Evolutionary conservation across 2,888 invertebrate genomes (phyloP).

Genomic region (Hydroisotoma schaefferi): DNA sequence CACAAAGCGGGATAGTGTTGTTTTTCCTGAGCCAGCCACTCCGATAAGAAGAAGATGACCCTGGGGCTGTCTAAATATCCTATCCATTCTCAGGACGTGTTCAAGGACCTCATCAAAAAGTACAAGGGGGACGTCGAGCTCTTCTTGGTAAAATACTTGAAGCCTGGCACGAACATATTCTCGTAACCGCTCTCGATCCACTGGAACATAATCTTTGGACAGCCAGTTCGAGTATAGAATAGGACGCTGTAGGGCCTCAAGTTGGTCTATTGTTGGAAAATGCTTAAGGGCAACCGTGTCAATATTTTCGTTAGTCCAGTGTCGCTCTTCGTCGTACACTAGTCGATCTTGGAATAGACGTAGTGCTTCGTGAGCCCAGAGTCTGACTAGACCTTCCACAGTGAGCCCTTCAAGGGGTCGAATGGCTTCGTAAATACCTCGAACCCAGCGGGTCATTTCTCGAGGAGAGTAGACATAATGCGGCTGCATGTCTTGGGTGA

Average conservation of each 20-base stretch:
- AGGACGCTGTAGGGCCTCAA: slow-evolving; percentile 83
- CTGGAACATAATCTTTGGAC: slow-evolving; percentile 95
- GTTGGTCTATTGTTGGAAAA: slow-evolving; percentile 83
- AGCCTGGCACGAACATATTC: slow-evolving; percentile 96
- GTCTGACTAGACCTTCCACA: slow-evolving; percentile 91
- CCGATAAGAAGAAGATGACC: slow-evolving; percentile 97
- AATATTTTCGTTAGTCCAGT: slow-evolving; percentile 93
- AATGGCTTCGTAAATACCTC: slow-evolving; percentile 98
- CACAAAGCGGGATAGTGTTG: slow-evolving; percentile 96
- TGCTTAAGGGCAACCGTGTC: slow-evolving; percentile 76
- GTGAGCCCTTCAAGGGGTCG: slow-evolving; percentile 85
- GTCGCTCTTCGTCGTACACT: slow-evolving; percentile 89
- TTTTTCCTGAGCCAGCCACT: slow-evolving; percentile 98
- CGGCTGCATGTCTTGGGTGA: slow-evolving; percentile 99
- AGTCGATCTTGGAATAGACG: slow-evolving; percentile 93
- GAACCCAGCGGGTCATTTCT: slow-evolving; percentile 99
- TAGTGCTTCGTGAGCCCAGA: slow-evolving; percentile 99
- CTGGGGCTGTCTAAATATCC: slow-evolving; percentile 98
- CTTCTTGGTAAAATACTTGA: slow-evolving; percentile 96
- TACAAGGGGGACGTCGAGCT: slow-evolving; percentile 95
- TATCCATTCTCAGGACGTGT: slow-evolving; percentile 95
- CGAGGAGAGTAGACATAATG: slow-evolving; percentile 99
- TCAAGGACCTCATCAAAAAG: slow-evolving; percentile 99
- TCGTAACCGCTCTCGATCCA: slow-evolving; percentile 87
- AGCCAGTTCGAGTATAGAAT: slow-evolving; percentile 99